phyloP scores from a whole-genome alignment of 2,113 vertebrate genomes.

The Peromyscus maniculatus region DNA sequence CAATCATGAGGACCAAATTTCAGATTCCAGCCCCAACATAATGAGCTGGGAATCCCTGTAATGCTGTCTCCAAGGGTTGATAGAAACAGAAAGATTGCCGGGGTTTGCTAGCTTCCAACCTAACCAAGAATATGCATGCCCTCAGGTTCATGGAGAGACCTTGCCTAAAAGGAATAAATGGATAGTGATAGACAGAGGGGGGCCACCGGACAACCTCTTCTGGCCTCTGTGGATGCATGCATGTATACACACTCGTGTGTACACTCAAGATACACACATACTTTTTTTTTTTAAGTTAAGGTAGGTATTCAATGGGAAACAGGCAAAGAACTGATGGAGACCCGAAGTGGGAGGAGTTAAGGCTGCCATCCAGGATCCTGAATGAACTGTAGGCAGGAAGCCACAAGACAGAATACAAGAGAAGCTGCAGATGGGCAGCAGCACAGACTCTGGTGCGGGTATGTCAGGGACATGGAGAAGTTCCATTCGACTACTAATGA shows the following conservation, averaged over 20 bases:
- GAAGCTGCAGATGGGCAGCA: not conserved
- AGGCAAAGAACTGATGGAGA: not conserved
- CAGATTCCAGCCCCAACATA: not conserved
- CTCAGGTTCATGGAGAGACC: not conserved
- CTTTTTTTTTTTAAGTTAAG: no score
- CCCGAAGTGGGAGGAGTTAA: not conserved
- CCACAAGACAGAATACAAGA: not conserved
- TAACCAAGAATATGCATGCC: not conserved
- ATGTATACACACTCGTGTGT: not conserved
- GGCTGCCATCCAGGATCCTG: not conserved
- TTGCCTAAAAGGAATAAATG: not conserved
- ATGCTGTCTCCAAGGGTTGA: not conserved
- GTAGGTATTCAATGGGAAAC: not conserved
- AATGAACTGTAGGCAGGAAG: not conserved
- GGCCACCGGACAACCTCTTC: not conserved
- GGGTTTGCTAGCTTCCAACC: not conserved
- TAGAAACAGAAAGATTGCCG: not conserved
- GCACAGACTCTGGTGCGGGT: not conserved
- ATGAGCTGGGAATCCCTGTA: no score
- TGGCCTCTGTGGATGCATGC: no score
- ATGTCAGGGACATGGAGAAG: not conserved
- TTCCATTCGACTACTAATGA: not conserved
- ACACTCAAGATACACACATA: not conserved
- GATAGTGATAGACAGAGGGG: no score
- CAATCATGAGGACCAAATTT: not conserved